phyloP scores from a whole-genome alignment of 92 coral and sea anemone genomes.

The Paramuricea clavata region DNA sequence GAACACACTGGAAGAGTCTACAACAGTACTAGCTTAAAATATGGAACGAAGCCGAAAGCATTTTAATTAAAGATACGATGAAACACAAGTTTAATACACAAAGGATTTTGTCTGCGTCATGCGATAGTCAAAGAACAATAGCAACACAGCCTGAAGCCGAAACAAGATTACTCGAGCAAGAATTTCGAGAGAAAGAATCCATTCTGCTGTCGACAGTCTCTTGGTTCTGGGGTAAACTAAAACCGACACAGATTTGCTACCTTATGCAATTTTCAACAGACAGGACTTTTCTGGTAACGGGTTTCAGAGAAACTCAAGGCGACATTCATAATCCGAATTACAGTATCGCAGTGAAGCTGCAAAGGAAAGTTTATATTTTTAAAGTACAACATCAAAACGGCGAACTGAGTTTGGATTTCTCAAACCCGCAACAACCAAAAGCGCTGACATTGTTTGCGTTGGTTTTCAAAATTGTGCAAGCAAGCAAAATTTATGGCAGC shows the following conservation, averaged over 20 bases:
- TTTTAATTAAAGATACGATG: neutral
- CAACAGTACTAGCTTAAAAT: neutral
- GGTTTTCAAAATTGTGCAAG: constrained; percentile 9
- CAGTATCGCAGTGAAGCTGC: neutral
- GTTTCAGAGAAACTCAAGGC: neutral
- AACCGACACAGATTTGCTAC: neutral
- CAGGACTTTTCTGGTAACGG: neutral
- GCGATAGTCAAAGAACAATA: neutral
- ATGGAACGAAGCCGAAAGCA: neutral
- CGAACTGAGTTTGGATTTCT: constrained; percentile 13
- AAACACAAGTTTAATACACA: neutral
- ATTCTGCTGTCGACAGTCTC: neutral
- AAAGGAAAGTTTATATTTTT: neutral
- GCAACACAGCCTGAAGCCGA: neutral
- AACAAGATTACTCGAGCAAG: neutral
- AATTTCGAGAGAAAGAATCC: neutral
- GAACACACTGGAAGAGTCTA: too few relatives aligned
- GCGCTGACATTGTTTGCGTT: constrained; percentile 22
- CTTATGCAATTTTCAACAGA: neutral
- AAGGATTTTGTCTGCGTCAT: neutral
- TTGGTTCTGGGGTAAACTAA: neutral
- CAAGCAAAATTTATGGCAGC: neutral
- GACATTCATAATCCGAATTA: neutral
- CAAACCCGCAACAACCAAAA: neutral
- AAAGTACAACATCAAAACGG: neutral